A percentile compares a stretch with the other conserved stretches of the same genome.
Conservation (phyloP, 64 coral and sea anemone genomes). For the Actinia tenebrosa region DNA sequence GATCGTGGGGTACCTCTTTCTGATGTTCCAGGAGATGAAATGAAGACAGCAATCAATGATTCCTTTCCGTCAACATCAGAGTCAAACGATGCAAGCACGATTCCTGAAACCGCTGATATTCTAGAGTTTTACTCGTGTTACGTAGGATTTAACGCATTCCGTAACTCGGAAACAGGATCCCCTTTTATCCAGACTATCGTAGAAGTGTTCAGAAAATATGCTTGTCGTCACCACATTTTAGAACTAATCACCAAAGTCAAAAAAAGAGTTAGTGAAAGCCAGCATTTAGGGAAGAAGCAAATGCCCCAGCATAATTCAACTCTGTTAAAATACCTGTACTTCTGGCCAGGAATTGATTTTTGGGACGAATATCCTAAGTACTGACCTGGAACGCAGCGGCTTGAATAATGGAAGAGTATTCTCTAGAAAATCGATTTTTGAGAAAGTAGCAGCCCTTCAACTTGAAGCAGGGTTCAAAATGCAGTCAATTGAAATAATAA, state of each 20-base stretch:
- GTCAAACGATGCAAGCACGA: background rate
- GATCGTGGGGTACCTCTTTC: slow-evolving; percentile 30
- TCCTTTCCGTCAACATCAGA: background rate
- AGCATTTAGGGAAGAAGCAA: background rate
- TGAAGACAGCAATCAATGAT: too few relatives aligned
- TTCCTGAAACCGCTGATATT: background rate
- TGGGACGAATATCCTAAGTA: background rate
- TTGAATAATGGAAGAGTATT: too few relatives aligned
- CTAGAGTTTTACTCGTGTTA: background rate
- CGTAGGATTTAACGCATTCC: background rate
- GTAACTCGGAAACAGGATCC: background rate
- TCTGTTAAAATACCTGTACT: background rate
- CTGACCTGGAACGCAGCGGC: background rate
- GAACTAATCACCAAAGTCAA: background rate
- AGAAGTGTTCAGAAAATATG: background rate
- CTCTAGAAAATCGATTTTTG: too few relatives aligned
- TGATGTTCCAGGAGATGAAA: background rate
- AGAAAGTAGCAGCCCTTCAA: too few relatives aligned
- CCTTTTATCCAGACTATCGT: background rate
- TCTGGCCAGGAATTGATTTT: background rate
- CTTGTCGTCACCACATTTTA: background rate
- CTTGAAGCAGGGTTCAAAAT: too few relatives aligned
- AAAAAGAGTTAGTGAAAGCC: background rate
- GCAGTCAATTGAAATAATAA: too few relatives aligned
- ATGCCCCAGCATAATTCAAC: background rate